Evolutionary conservation across 2,888 invertebrate species (phyloP).

Genomic region (Drosophila prolongata): DNA sequence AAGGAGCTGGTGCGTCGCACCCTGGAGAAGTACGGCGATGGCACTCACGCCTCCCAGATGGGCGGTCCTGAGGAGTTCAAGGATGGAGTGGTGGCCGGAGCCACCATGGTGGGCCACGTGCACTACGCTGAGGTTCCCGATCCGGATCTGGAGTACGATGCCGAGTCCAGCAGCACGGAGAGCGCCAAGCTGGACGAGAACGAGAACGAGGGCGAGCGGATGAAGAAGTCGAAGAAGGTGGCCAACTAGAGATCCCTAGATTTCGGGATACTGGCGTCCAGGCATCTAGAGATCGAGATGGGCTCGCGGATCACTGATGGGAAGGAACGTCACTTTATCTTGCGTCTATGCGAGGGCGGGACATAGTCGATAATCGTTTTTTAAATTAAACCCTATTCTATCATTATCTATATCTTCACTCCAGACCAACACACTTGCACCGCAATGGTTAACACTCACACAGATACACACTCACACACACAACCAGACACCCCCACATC

Average conservation of each 20-base stretch:
- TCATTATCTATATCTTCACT: slow-evolving; percentile 43
- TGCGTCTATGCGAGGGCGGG: slow-evolving; percentile 45
- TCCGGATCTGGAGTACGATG: slow-evolving; percentile 80
- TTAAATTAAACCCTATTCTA: slow-evolving; percentile 43
- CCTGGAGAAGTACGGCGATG: slow-evolving; percentile 86
- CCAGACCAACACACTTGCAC: slow-evolving; percentile 14
- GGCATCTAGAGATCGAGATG: slow-evolving; percentile 33
- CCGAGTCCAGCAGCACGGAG: slow-evolving; percentile 82
- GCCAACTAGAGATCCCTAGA: slow-evolving; percentile 19
- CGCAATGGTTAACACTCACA: slow-evolving; percentile 34
- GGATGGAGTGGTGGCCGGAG: slow-evolving; percentile 9
- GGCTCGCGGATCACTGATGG: slow-evolving; percentile 25
- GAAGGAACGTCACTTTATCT: slow-evolving; percentile 37
- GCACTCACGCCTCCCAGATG: slow-evolving; percentile 73
- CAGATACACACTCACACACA: slow-evolving; percentile 25
- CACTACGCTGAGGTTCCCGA: slow-evolving; percentile 82
- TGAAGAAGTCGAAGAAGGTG: slow-evolving; percentile 68
- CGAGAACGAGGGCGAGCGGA: slow-evolving; percentile 74
- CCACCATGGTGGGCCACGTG: slow-evolving; percentile 66
- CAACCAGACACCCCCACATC: slow-evolving; percentile 19
- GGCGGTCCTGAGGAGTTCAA: slow-evolving; percentile 27
- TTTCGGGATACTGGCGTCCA: slow-evolving; percentile 12
- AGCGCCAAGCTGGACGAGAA: slow-evolving; percentile 82
- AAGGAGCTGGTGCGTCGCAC: slow-evolving; percentile 86
- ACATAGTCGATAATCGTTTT: slow-evolving; percentile 49